These are phyloP conservation scores for Drosophila lacteicornis DNA, from an alignment of 1,140 invertebrate genomes.

Conservation along the genomic window DNA sequence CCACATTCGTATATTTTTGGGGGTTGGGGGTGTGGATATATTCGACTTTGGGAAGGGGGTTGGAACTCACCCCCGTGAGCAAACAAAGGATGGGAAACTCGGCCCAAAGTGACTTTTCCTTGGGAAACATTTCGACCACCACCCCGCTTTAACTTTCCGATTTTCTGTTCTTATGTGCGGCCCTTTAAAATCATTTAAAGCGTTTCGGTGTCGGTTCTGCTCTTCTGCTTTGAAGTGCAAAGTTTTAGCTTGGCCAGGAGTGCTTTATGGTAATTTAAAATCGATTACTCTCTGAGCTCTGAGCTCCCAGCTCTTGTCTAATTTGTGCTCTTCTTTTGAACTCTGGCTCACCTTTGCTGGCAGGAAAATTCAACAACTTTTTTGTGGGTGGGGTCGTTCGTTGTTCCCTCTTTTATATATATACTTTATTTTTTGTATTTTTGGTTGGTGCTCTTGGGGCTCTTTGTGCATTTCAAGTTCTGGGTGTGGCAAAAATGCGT, in stretches of 20 bases:
- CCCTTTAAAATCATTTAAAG: conserved; percentile 36
- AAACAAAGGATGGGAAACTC: conserved; percentile 33
- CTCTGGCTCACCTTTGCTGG: conserved; percentile 42
- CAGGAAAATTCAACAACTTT: conserved; percentile 14
- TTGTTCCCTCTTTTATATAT: conserved; percentile 9
- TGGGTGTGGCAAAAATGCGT: conserved; percentile 46
- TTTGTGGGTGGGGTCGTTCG: conserved; percentile 24
- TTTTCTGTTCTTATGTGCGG: not conserved
- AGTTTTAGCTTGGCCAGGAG: conserved; percentile 23
- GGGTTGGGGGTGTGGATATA: conserved; percentile 3
- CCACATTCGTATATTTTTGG: conserved; percentile 39
- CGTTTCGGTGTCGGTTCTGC: not conserved
- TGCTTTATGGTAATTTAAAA: conserved; percentile 54
- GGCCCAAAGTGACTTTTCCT: conserved; percentile 50
- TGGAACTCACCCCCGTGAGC: conserved; percentile 35
- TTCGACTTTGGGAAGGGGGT: conserved; percentile 10
- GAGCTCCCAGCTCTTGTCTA: conserved; percentile 32
- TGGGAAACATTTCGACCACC: conserved; percentile 12
- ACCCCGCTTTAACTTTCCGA: conserved; percentile 5
- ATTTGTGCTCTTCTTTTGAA: conserved; percentile 47
- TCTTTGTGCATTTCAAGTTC: conserved; percentile 51
- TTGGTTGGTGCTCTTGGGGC: conserved; percentile 3
- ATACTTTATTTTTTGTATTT: conserved; percentile 10
- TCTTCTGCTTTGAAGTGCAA: conserved; percentile 32
- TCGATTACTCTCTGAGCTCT: conserved; percentile 43